These are phyloP conservation scores for Metaphire vulgaris DNA, from an alignment of 1,140 invertebrate genomes.

Conservation along the genomic window DNA sequence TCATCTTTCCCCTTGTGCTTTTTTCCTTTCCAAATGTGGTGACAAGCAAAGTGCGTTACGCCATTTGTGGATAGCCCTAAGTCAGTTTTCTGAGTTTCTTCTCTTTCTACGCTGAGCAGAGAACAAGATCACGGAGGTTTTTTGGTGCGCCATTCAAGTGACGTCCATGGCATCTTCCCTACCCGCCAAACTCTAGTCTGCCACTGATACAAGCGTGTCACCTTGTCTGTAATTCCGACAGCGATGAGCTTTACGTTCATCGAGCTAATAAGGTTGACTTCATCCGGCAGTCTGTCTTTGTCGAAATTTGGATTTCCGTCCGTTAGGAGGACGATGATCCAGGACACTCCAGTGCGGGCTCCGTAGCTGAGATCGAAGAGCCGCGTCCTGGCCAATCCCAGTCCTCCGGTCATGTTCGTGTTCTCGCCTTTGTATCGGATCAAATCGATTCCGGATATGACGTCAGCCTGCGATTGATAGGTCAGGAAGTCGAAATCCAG, in stretches of 20 bases:
- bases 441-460: neutral
- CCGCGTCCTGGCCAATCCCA: neutral
- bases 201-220: no score
- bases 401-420: neutral
- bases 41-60: no score
- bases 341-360: neutral
- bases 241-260: neutral
- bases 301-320: slow-evolving; percentile 1
- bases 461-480: neutral
- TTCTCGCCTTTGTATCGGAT: slow-evolving; percentile 5
- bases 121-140: no score
- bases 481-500: neutral
- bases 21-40: no score
- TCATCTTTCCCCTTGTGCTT: no score
- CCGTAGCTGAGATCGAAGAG: slow-evolving; percentile 1
- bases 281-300: neutral
- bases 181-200: no score
- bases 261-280: neutral
- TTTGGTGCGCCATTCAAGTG: no score
- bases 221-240: slow-evolving; percentile 1
- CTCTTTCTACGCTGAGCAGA: no score
- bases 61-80: no score
- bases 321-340: neutral
- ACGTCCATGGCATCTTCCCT: no score
- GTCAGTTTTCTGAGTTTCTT: no score